phyloP scores from a whole-genome alignment of 1,140 invertebrate genomes.

The Thalassaphorura encarpata region DNA sequence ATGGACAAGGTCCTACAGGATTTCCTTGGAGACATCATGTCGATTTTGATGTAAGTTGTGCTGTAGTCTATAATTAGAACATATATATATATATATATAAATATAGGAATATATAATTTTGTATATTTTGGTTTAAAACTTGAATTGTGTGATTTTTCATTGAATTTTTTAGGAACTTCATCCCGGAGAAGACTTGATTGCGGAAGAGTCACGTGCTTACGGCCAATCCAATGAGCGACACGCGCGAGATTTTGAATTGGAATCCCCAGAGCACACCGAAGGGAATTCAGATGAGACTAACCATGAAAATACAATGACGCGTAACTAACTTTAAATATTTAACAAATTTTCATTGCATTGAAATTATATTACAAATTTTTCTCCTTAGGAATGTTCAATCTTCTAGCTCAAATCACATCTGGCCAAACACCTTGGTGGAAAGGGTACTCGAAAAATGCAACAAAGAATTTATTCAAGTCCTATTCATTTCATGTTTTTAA shows the following conservation, averaged over 20 bases:
- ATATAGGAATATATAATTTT: not conserved
- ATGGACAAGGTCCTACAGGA: too few species aligned
- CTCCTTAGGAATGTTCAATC: not conserved
- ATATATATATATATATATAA: not conserved
- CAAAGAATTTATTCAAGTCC: not conserved
- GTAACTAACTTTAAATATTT: not conserved
- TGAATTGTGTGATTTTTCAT: not conserved
- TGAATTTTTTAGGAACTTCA: slow-evolving; percentile 15
- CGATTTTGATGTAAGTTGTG: slow-evolving; percentile 23
- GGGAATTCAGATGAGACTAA: not conserved
- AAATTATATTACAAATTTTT: not conserved
- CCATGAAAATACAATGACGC: not conserved
- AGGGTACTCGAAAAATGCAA: slow-evolving; percentile 10
- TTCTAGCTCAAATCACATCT: too few species aligned
- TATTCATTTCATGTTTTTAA: not conserved
- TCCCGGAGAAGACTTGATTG: slow-evolving; percentile 20
- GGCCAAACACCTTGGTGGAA: slow-evolving; percentile 31
- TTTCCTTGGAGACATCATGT: slow-evolving; percentile 28
- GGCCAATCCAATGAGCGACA: not conserved
- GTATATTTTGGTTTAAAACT: not conserved
- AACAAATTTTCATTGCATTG: not conserved
- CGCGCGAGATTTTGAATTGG: not conserved
- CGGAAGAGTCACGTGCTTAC: not conserved
- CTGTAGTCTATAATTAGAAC: not conserved
- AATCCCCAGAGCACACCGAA: too few species aligned